Base-by-base conservation (phyloP, 2,797 vertebrate species). In the Anniella stebbinsi region DNA sequence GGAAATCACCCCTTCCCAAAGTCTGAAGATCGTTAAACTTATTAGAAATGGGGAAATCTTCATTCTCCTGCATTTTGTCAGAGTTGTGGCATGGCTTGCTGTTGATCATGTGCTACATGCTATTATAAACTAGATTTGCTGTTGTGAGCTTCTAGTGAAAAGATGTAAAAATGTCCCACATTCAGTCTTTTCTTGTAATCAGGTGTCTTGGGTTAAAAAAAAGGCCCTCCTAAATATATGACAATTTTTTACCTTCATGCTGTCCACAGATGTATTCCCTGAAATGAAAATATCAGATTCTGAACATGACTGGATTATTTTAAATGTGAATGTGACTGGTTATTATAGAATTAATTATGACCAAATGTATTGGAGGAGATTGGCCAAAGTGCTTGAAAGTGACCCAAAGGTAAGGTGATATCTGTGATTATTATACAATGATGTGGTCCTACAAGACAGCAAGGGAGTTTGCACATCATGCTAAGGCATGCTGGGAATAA, bases 341-440 rank as follows among this genome's bases (percentile, higher is more conserved):
- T 97, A 98, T 92, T 98, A 97, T 91, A 96, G 97, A 95, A 95
- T 97, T 92, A 97, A 97, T 89, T 98, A 98, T 91, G 97, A 97
- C 80, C n/a, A 95, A 67, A 88, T 95, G 89, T 95, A 97, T 86
- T 97, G 97, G 96, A 96, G 96, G 92, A 97, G 94, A 95, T 72
- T 98, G 93, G 92, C 73, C 75, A 85, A 3, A 38, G 94, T 97
- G 86, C 97, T 98, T 94, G 93, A 97, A 95, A 96, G 90, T 88
- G 90, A 97, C 84, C 97, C 96, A 91, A 97, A 97, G 97, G 97
- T 98, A 96, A 96, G 90, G n/a, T 36, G 75, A 10, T 78, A 33
- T 84, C 33, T 85, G 13, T 76, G 6, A 36, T n/a, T 36, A 57
- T 60, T 7, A 51, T 51, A 10, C 51, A 8, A 51, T 51, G 51